A percentile compares a stretch with the other conserved stretches of the same genome.
phyloP scores from a whole-genome alignment of 2,888 invertebrate species.

The Thymelicus sylvestris region DNA sequence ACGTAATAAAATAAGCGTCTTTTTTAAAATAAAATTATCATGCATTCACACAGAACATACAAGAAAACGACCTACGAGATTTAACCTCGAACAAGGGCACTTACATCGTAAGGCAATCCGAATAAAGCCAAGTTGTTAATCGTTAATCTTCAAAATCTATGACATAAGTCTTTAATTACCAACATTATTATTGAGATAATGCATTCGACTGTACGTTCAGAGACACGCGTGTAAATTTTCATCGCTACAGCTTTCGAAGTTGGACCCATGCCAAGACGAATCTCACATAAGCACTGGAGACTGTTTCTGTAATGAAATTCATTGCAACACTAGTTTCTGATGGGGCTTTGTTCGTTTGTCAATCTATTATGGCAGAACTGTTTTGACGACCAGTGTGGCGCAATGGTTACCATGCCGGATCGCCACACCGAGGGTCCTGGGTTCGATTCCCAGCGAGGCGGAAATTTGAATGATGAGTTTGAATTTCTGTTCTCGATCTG shows the following conservation, averaged over 20 bases:
- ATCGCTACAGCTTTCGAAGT: slow-evolving; percentile 62
- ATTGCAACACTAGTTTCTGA: slow-evolving; percentile 37
- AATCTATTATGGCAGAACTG: neutral
- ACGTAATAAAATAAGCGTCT: too few relatives aligned
- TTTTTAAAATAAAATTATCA: too few relatives aligned
- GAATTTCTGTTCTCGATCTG: too few relatives aligned
- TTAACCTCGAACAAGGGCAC: neutral
- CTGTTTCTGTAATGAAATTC: slow-evolving; percentile 44
- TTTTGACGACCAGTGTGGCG: too few relatives aligned
- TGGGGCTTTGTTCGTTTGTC: neutral
- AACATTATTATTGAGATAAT: slow-evolving; percentile 29
- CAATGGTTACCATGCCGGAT: too few relatives aligned
- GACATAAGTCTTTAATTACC: slow-evolving; percentile 22
- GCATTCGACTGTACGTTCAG: slow-evolving; percentile 54
- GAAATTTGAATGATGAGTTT: too few relatives aligned
- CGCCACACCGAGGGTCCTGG: too few relatives aligned
- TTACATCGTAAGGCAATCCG: neutral
- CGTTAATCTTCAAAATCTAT: slow-evolving; percentile 17
- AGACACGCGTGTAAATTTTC: slow-evolving; percentile 64
- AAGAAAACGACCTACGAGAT: neutral
- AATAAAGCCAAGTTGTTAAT: slow-evolving; percentile 7
- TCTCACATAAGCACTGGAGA: slow-evolving; percentile 45
- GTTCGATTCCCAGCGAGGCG: too few relatives aligned
- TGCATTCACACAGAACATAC: too few relatives aligned
- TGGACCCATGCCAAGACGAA: slow-evolving; percentile 63